Evolutionary conservation across 2,113 vertebrate species (phyloP), one percentile per base, ranked within the genome.

Genomic region (Nibea coibor): DNA sequence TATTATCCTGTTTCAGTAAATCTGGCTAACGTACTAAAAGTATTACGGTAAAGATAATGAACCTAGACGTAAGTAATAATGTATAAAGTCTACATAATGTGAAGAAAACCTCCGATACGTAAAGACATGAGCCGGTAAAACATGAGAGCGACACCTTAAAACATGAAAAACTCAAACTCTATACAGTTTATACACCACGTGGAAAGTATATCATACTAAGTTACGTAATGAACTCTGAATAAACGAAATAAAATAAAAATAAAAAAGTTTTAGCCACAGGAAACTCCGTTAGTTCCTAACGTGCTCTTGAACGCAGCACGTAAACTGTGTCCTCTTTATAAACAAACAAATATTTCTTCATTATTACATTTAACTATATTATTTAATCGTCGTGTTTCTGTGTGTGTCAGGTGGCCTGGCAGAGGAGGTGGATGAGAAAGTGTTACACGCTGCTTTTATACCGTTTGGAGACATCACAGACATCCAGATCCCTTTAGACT

Each of bases 401-500:
- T 83, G 39, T 81, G 5, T 77, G 5, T 59, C 91, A 99, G 97
- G 98, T 59, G 97, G 98, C 3, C 92, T 99, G n/a, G 97, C 98
- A 2, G 97, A 99, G 59, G 98, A 99, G 78, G 98, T 98, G 87
- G 98, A 99, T 16, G 97, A 99, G 92, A 98, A 98, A 78, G 97
- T 99, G 0, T 91, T 99, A 19, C 98, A 98, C 73, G 98, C 98
- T 0, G 98, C 97, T 2, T 99, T 99, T 74, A 99, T 99, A 88
- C 98, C 97, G 3, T 99, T 98, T 82, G 98, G 98, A 16, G 98
- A 99, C 89, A 94, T 98, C 81, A 97, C 96, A 26, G 98, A 98
- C 92, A 99, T 98, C 93, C 98, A 99, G 94, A 98, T 98, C 75
- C 98, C 97, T 0, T 92, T 99, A 81, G 97, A 99, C 89, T 99